Evolutionary conservation across 2,797 vertebrate species (phyloP).

Genomic region (Microchirus variegatus): DNA sequence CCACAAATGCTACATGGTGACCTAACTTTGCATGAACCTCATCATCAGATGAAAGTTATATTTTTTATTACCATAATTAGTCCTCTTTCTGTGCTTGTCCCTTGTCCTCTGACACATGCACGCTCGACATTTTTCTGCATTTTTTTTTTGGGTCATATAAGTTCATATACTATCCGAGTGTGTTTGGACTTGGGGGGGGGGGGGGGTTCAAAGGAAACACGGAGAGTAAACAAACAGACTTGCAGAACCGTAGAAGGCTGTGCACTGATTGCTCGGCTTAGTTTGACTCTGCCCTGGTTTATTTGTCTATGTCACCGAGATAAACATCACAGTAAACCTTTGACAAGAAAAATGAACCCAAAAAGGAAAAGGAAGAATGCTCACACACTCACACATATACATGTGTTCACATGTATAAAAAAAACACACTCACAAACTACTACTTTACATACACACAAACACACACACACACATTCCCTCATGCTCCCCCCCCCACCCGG

Average conservation of each 20-base stretch:
- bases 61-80: constrained; percentile 22
- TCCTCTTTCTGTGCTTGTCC: constrained; percentile 20
- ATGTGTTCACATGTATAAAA: constrained; percentile 33
- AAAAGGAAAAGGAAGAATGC: constrained; percentile 52
- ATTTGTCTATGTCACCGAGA: constrained; percentile 84
- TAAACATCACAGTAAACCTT: constrained; percentile 84
- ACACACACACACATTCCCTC: constrained; percentile 59
- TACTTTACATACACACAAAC: constrained; percentile 42
- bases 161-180: constrained; percentile 45
- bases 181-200: constrained; percentile 55
- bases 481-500: constrained; percentile 67
- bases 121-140: constrained; percentile 6
- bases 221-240: constrained; percentile 81
- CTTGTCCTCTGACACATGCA: constrained; percentile 8
- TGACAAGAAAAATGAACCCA: constrained; percentile 83
- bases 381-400: constrained; percentile 45
- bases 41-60: constrained; percentile 23
- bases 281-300: constrained; percentile 77
- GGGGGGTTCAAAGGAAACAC: constrained; percentile 83
- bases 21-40: constrained; percentile 47
- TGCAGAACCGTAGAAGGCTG: constrained; percentile 71
- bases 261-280: constrained; percentile 74
- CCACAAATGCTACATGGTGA: constrained; percentile 30
- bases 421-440: constrained; percentile 40
- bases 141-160: constrained; percentile 73